These are phyloP conservation scores for Cynopterus brachyotis DNA, from an alignment of 2,113 vertebrate genomes.

Conservation along the genomic window DNA sequence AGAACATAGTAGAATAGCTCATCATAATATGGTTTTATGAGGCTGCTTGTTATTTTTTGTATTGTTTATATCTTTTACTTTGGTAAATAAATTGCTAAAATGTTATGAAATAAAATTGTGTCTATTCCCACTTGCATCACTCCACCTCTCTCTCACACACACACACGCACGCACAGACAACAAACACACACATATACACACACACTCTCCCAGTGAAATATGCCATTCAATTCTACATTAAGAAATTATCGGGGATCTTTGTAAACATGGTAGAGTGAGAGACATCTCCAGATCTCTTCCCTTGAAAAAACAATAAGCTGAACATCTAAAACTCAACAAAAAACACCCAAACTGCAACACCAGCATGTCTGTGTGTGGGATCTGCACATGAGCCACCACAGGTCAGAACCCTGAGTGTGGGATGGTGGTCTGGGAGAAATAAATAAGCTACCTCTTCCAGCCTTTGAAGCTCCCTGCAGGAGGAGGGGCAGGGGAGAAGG, in stretches of 20 bases:
- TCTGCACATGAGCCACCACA: too few species aligned
- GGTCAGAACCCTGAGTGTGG: too few species aligned
- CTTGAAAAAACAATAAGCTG: too few species aligned
- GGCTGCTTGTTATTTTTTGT: neutral
- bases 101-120: neutral
- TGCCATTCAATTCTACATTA: neutral
- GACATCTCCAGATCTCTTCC: too few species aligned
- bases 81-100: neutral
- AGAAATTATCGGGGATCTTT: neutral
- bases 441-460: too few species aligned
- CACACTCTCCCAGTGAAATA: neutral
- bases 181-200: neutral
- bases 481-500: too few species aligned
- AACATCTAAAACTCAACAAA: too few species aligned
- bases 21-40: neutral
- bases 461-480: too few species aligned
- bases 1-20: neutral
- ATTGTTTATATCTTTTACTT: neutral
- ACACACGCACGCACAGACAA: neutral
- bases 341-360: too few species aligned
- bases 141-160: neutral
- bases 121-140: neutral
- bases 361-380: too few species aligned
- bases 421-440: too few species aligned
- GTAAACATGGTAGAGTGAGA: too few species aligned